Evolutionary conservation across 2,113 vertebrate species (phyloP).

Genomic region (Equus przewalskii): DNA sequence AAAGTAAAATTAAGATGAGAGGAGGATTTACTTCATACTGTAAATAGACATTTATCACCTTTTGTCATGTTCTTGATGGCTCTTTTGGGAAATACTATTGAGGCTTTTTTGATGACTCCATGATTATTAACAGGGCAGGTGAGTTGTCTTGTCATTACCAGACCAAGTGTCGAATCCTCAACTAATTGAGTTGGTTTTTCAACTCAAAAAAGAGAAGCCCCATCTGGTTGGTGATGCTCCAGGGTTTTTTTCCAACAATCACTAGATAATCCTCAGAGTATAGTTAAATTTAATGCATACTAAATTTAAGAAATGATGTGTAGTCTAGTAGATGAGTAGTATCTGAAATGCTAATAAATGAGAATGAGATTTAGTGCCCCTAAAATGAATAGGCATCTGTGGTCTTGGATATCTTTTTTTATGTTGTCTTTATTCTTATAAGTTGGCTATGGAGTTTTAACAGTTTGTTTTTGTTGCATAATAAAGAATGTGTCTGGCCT

Average conservation of each 20-base stretch:
- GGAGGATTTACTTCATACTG: background rate
- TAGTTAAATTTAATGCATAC: background rate
- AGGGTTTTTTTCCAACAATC: background rate
- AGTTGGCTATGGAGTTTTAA: conserved; percentile 50
- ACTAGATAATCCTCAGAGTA: background rate
- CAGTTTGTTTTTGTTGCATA: conserved; percentile 44
- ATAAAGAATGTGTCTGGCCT: conserved; percentile 21
- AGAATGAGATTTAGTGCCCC: background rate
- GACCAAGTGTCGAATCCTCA: background rate
- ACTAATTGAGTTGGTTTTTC: background rate
- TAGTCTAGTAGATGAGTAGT: background rate
- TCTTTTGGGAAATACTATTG: background rate
- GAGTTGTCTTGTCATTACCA: conserved; percentile 23
- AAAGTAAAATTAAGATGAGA: background rate
- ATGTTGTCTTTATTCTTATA: conserved; percentile 36
- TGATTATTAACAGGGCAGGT: background rate
- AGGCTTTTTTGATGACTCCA: background rate
- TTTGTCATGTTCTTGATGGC: background rate
- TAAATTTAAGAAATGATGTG: background rate
- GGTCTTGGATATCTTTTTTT: background rate
- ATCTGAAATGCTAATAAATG: conserved; percentile 26
- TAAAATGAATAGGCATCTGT: background rate
- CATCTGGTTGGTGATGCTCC: background rate
- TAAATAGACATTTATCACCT: background rate
- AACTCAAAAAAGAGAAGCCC: background rate